phyloP scores from a whole-genome alignment of 23 tunicate species.

The Corella eumyota region DNA sequence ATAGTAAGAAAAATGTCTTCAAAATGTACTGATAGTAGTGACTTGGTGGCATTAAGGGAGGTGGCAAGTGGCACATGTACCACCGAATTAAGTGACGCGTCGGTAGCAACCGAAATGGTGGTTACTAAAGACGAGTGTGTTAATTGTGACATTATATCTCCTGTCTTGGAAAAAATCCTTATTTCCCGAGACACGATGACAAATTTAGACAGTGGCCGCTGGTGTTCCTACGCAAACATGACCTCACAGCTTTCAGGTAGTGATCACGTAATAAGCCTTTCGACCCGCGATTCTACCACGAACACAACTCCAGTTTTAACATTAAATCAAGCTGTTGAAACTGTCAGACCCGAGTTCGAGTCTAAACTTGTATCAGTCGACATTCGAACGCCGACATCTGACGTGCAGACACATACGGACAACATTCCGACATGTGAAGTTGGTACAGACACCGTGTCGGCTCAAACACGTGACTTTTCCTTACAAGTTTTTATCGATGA shows the following conservation, averaged over 20 bases:
- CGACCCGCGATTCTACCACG: background rate
- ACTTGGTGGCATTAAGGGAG: constrained; percentile 7
- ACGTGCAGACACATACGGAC: constrained; percentile 11
- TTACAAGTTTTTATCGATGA: constrained; percentile 1
- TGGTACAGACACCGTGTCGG: constrained; percentile 12
- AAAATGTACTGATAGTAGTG: no score
- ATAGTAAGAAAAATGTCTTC: no score
- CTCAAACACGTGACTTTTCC: background rate
- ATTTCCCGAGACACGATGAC: no score
- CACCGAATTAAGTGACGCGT: constrained; percentile 4
- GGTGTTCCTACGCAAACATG: constrained; percentile 20
- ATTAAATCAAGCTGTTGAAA: constrained; percentile 9
- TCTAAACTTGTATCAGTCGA: constrained; percentile 3
- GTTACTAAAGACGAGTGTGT: background rate
- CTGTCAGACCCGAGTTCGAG: background rate
- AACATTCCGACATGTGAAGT: background rate
- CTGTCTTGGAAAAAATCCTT: no score
- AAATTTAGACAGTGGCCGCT: constrained; percentile 6
- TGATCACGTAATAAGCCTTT: background rate
- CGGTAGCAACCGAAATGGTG: background rate
- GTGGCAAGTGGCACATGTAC: constrained; percentile 8
- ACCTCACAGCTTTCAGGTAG: constrained; percentile 13
- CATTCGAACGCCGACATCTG: constrained; percentile 11
- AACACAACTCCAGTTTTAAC: background rate
- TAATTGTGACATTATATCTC: no score